phyloP scores from a whole-genome alignment of 2,113 vertebrate species.

The Cyprinodon tularosa region DNA sequence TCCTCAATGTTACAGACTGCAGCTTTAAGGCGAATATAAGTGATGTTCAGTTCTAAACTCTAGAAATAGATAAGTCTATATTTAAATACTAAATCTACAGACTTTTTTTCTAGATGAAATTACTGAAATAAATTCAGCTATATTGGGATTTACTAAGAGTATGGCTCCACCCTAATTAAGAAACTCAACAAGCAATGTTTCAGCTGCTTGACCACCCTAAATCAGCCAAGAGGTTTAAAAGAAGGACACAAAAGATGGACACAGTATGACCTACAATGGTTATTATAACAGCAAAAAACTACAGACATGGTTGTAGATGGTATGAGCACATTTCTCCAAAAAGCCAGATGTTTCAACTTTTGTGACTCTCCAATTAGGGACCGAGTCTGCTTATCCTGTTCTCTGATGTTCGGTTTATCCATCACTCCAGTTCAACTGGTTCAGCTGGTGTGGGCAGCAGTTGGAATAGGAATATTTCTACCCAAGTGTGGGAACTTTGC shows the following conservation, averaged over 20 bases:
- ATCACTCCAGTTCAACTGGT: background rate
- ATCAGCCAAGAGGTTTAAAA: too few relatives aligned
- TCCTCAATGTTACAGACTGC: too few relatives aligned
- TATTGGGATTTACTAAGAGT: too few relatives aligned
- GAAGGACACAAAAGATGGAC: background rate
- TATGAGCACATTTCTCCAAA: background rate
- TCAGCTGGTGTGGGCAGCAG: slow-evolving; percentile 4
- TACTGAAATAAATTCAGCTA: too few relatives aligned
- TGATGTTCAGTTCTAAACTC: background rate
- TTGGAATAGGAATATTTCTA: background rate
- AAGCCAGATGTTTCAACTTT: background rate
- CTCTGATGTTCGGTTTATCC: background rate
- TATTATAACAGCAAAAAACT: background rate
- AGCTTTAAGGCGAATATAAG: too few relatives aligned
- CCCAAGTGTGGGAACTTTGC: background rate
- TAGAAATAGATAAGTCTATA: background rate
- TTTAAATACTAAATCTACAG: background rate
- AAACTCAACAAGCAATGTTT: too few relatives aligned
- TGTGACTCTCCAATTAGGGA: background rate
- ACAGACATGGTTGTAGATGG: background rate
- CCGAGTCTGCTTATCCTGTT: background rate
- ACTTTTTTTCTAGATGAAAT: background rate
- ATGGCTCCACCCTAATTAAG: too few relatives aligned
- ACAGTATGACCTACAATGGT: background rate
- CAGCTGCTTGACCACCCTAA: too few relatives aligned